Evolutionary conservation across 2,113 vertebrate genomes (phyloP).

Genomic region (Egretta garzetta): DNA sequence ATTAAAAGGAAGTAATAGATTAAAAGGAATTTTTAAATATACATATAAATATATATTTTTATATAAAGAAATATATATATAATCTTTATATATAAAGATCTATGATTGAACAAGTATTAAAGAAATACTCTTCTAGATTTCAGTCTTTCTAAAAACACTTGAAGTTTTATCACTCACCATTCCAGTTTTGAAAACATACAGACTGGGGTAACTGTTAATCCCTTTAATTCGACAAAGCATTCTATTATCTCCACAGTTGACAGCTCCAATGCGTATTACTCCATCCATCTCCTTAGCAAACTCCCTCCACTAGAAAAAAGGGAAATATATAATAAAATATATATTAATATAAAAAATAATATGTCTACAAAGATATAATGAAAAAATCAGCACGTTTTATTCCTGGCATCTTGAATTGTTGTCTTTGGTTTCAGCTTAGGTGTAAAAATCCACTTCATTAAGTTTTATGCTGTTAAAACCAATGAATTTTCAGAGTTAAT

Average conservation of each 20-base stretch:
- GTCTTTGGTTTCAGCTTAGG: neutral
- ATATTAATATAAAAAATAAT: neutral
- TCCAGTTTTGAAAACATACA: constrained; percentile 87
- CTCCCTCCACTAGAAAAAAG: constrained; percentile 87
- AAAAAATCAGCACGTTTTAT: neutral
- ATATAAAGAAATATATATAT: too few relatives aligned
- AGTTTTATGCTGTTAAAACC: neutral
- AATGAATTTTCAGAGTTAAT: neutral
- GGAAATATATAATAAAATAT: neutral
- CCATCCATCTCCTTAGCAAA: constrained; percentile 98
- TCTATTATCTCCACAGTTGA: constrained; percentile 96
- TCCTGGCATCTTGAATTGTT: neutral
- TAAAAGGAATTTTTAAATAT: neutral
- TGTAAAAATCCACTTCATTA: neutral
- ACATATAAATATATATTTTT: too few relatives aligned
- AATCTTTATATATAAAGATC: neutral
- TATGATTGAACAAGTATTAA: neutral
- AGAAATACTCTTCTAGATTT: neutral
- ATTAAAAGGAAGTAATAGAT: neutral
- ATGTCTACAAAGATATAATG: neutral
- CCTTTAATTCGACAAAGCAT: constrained; percentile 92
- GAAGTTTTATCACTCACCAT: constrained; percentile 76
- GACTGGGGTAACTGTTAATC: constrained; percentile 93
- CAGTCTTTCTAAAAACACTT: neutral
- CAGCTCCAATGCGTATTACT: constrained; percentile 91